Percentiles rank a stretch among this genome's conserved stretches.
phyloP scores from a whole-genome alignment of 2,113 vertebrate genomes.

The Conger conger region DNA sequence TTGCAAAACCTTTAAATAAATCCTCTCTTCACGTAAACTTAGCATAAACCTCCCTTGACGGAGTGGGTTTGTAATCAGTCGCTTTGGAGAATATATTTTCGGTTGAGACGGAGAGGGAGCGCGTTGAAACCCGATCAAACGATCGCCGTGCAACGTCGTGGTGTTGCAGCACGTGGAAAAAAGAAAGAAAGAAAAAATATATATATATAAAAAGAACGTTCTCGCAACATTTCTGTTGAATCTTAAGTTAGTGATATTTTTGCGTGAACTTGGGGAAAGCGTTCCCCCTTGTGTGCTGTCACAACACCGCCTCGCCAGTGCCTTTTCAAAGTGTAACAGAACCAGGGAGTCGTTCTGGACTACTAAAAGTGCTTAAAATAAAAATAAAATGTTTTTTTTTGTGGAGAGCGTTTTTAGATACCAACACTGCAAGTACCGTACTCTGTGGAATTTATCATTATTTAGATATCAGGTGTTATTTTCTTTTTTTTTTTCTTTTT shows the following conservation, averaged over 20 bases:
- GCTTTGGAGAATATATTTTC: background rate
- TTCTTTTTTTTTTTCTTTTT: background rate
- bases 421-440: background rate
- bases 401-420: background rate
- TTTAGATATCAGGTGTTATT: background rate
- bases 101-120: background rate
- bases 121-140: too few species aligned
- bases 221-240: background rate
- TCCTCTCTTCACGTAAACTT: background rate
- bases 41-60: background rate
- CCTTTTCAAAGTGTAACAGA: background rate
- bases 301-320: background rate
- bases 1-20: background rate
- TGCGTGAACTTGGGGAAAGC: background rate
- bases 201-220: too few species aligned
- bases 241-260: background rate
- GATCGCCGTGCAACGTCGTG: background rate
- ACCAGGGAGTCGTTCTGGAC: background rate
- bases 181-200: background rate
- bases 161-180: background rate
- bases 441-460: background rate
- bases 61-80: background rate
- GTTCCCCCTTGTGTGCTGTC: background rate
- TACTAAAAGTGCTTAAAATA: background rate
- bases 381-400: background rate